A percentile compares a stretch with the other conserved stretches of the same genome.
Evolutionary conservation across 2,888 invertebrate genomes (phyloP).

Genomic region (Drosophila monieri): DNA sequence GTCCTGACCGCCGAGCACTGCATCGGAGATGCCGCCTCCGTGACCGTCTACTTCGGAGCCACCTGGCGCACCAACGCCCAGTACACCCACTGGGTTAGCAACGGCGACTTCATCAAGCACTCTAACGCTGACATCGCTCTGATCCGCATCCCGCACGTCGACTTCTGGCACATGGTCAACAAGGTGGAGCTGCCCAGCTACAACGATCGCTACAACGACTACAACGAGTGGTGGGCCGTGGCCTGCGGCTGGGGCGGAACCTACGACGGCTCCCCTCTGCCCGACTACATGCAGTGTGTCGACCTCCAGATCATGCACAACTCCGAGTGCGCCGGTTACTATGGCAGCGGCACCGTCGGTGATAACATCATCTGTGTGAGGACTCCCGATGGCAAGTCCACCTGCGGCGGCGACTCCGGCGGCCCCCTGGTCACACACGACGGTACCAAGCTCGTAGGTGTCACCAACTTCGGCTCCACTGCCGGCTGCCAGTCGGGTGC

Average conservation of each 20-base stretch:
- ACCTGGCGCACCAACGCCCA: conserved; percentile 60
- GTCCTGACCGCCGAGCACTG: conserved; percentile 73
- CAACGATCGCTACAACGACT: conserved; percentile 34
- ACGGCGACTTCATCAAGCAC: conserved; percentile 51
- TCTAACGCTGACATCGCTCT: conserved; percentile 63
- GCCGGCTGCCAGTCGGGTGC: conserved; percentile 1
- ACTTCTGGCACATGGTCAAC: conserved; percentile 36
- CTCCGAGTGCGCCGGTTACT: conserved; percentile 81
- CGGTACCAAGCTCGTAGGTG: conserved; percentile 63
- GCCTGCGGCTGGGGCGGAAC: conserved; percentile 66
- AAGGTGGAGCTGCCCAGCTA: conserved; percentile 39
- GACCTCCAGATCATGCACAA: conserved; percentile 68
- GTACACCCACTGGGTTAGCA: no score
- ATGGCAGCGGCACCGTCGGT: conserved; percentile 66
- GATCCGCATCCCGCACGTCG: conserved; percentile 50
- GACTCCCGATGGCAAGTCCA: conserved; percentile 58
- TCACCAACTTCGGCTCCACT: conserved; percentile 55
- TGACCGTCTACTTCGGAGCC: conserved; percentile 64
- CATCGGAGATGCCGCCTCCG: conserved; percentile 43
- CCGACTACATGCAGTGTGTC: conserved; percentile 61
- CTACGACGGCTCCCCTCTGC: conserved; percentile 69
- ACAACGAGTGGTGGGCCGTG: conserved; percentile 44
- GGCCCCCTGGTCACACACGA: conserved; percentile 73
- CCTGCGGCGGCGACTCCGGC: conserved; percentile 80
- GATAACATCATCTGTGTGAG: conserved; percentile 66